Evolutionary conservation across 2,888 invertebrate species (phyloP).

Genomic region (Polyommatus icarus): DNA sequence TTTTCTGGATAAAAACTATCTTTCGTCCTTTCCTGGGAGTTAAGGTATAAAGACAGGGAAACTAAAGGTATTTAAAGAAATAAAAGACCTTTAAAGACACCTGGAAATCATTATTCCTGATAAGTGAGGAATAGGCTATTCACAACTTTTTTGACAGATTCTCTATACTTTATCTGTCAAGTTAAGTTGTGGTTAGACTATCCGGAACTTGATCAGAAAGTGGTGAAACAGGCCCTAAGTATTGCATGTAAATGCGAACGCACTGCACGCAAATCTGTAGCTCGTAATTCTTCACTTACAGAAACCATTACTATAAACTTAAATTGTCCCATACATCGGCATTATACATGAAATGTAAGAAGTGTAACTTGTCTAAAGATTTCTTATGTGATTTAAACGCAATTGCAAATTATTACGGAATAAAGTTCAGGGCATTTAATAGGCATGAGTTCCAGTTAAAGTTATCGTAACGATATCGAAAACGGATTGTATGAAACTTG

Average conservation of each 20-base stretch:
- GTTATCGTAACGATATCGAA: no score
- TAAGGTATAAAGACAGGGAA: not conserved
- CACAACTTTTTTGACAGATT: no score
- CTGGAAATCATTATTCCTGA: no score
- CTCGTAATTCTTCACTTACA: not conserved
- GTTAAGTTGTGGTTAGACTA: no score
- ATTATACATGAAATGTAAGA: not conserved
- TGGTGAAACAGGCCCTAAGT: no score
- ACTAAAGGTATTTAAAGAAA: not conserved
- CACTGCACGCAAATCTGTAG: not conserved
- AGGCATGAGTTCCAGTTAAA: not conserved
- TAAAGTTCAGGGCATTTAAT: not conserved
- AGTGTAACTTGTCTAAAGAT: not conserved
- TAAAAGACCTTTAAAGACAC: no score
- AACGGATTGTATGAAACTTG: no score
- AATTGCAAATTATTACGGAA: not conserved
- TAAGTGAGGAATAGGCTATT: no score
- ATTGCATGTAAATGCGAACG: not conserved
- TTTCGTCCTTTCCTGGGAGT: no score
- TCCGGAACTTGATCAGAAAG: no score
- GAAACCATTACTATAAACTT: conserved; percentile 20
- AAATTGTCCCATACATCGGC: not conserved
- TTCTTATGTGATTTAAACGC: not conserved
- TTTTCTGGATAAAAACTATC: no score
- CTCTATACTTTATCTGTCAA: no score